Evolutionary conservation across 2,797 vertebrate genomes (phyloP), one percentile per base, ranked within the genome.

Genomic region (Arnoldichthys spilopterus): DNA sequence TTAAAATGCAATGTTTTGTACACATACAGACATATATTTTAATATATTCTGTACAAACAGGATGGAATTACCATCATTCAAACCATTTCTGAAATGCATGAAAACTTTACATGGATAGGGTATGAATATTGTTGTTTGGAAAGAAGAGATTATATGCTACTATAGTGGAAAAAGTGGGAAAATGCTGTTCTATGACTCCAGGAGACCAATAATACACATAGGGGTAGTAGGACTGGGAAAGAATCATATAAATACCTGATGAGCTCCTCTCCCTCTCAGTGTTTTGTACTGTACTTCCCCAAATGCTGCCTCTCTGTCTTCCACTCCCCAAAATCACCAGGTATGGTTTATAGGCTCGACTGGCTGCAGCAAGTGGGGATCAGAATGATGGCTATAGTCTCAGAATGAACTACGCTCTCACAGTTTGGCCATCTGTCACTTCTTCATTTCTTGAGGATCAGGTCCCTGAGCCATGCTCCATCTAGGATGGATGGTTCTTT

Each of bases 401-500:
- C 81, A 84, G 87, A 91, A 93, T 91, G 89, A 92, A 93, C 90
- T 91, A 89, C 91, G 85, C 85, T 88, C 84, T 84, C 30, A 77
- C 90, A 87, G 90, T 87, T 59, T 32, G 80, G 77, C 90, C 89
- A 93, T 93, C 92, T 90, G 85, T 93, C 93, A 93, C 88, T 88
- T 91, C 87, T 91, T 91, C 89, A 91, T 92, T 91, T 86, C 86
- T 88, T 79, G 40, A 74, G 72, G 80, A 70, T 56, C 51, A 37
- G 75, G 67, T 69, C 32, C 73, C 59, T 67, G 43, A 74, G 80
- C 69, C 83, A 80, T n/a, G 67, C 61, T 73, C 63, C 88, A 40
- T 47, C 28, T 56, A 74, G 70, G 67, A 78, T 71, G 75, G 54
- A 66, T 83, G 72, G 54, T 74, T 85, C 86, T 66, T 86, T 86